These are phyloP conservation scores for Lepetodrilus schrolli DNA, from an alignment of 2,888 invertebrate genomes.

Conservation along the genomic window DNA sequence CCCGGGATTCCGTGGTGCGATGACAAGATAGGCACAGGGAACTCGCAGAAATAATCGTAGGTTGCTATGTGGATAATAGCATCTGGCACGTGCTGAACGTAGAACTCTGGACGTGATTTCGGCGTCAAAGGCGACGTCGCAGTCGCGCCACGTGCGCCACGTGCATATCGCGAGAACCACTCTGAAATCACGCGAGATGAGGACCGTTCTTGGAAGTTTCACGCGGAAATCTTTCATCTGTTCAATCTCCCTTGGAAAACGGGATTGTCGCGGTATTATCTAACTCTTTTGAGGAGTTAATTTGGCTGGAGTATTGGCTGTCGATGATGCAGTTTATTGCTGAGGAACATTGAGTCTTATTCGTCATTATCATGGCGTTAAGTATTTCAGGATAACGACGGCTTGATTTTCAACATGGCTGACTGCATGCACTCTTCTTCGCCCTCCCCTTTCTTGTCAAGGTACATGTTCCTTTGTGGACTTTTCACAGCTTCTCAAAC, in stretches of 20 bases:
- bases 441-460: constrained; percentile 10
- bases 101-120: neutral
- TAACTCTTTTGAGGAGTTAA: constrained; percentile 15
- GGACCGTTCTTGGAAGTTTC: neutral
- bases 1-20: neutral
- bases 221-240: neutral
- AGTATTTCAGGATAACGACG: neutral
- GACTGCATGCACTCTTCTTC: neutral
- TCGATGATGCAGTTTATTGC: constrained; percentile 8
- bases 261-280: neutral
- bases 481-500: neutral
- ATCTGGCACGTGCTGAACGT: neutral
- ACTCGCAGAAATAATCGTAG: constrained; percentile 1
- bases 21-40: constrained; percentile 10
- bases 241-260: neutral
- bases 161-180: constrained; percentile 12
- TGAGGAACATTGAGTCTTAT: neutral
- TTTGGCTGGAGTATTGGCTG: neutral
- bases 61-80: neutral
- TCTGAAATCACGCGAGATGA: constrained; percentile 23
- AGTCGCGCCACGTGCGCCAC: neutral
- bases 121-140: constrained; percentile 3
- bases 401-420: constrained; percentile 23
- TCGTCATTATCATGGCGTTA: neutral
- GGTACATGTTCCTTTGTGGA: neutral